phyloP scores from a whole-genome alignment of 2,888 invertebrate species.

The Gryllus longicercus region DNA sequence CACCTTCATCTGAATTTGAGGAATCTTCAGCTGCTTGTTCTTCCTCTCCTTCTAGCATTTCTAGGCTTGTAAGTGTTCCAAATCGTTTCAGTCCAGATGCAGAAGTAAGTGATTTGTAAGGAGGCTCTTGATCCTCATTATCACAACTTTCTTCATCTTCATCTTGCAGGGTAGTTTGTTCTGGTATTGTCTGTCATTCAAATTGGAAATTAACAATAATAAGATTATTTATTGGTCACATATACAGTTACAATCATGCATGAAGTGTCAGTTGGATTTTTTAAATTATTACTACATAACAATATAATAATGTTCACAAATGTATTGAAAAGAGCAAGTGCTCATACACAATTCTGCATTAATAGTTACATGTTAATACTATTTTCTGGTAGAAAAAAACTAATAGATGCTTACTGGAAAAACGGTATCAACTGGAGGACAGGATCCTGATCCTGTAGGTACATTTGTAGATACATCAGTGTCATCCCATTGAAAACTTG shows the following conservation, averaged over 20 bases:
- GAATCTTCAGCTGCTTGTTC: slow-evolving; percentile 40
- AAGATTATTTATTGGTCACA: too few relatives aligned
- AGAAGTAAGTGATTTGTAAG: slow-evolving; percentile 66
- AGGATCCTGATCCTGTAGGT: neutral
- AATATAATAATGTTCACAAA: too few relatives aligned
- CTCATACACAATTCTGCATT: too few relatives aligned
- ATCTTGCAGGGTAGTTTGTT: neutral
- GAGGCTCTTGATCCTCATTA: slow-evolving; percentile 57
- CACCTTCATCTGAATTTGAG: slow-evolving; percentile 33
- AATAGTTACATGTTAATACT: too few relatives aligned
- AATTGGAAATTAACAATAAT: too few relatives aligned
- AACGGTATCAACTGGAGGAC: neutral
- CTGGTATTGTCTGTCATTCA: neutral
- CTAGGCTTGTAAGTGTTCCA: slow-evolving; percentile 49
- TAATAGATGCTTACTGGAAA: neutral
- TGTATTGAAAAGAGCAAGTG: too few relatives aligned
- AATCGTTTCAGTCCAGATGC: slow-evolving; percentile 44
- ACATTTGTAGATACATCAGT: slow-evolving; percentile 21
- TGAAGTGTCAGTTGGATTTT: too few relatives aligned
- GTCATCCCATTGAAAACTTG: slow-evolving; percentile 36
- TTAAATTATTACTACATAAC: too few relatives aligned
- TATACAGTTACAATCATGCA: too few relatives aligned
- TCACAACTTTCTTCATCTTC: slow-evolving; percentile 20
- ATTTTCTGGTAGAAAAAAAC: too few relatives aligned
- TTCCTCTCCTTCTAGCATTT: slow-evolving; percentile 39